Base-by-base conservation (phyloP, 1,140 invertebrate species). In the Drosophila eugracilis region DNA sequence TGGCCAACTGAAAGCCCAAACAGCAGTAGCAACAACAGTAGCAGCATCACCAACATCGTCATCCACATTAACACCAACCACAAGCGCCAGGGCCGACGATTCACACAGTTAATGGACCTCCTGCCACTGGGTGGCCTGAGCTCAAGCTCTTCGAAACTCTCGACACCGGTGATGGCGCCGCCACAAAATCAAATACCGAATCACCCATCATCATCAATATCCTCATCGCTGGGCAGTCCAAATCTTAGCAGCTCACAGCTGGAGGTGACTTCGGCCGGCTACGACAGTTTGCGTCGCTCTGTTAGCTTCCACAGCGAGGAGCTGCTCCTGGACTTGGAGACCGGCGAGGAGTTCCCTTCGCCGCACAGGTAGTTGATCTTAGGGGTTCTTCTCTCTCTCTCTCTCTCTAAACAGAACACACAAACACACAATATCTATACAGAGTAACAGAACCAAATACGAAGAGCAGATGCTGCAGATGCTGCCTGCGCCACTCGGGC, bases 241-340 rank as follows among this genome's bases (percentile, higher is more conserved):
- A 15, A 37, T 9, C 32, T n/a, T 17, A 26, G 17, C 24, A 50
- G 19, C 14, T 41, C 58, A n/a, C 58, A 32, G 48, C 26, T 44
- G 30, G 75, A 78, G 39, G 49, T 24, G 22, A 41, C 44, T 22
- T 50, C 7, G n/a, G 36, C 24, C 14, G 19, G 34, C n/a, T n/a
- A n/a, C 4, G 67, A 70, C 7, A 71, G 9, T 37, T 60, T 75
- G 1, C 36, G 65, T 17, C 60, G 69, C 12, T 74, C 74, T 6
- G 42, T 42, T 1, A 88, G 75, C 47, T 88, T 75, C 19, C 71
- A 75, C 2, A 89, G 83, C 37, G 71, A 83, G 71, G 84, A 83
- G 62, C 6, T 83, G 55, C 59, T 89, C 10, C 21, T 89, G 45
- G 45, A 88, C 21, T 7, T 86, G 63, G 41, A 5, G 12, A 75